Evolutionary conservation across 2,797 vertebrate species (phyloP).

Genomic region (Rhynchonycteris naso): DNA sequence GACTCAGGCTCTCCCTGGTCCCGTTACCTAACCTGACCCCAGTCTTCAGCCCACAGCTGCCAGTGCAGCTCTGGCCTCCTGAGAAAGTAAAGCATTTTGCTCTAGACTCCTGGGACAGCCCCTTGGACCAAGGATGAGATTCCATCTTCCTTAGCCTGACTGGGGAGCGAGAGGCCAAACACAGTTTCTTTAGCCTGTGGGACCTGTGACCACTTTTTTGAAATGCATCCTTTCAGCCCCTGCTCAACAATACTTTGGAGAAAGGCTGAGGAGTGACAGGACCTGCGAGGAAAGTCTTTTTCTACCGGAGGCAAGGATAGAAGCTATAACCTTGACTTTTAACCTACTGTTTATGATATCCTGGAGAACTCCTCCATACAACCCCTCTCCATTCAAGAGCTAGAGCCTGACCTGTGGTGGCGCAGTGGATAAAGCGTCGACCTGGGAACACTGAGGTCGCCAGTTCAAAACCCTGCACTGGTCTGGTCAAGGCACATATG

Average conservation of each 20-base stretch:
- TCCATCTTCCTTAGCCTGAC: neutral
- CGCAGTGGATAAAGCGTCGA: too few species aligned
- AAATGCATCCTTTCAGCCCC: neutral
- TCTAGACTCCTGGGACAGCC: neutral
- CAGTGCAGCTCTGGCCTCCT: neutral
- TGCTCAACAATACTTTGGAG: neutral
- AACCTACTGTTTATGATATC: neutral
- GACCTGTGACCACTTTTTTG: neutral
- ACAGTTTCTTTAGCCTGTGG: neutral
- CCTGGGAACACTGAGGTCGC: too few species aligned
- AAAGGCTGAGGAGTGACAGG: neutral
- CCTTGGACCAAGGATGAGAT: neutral
- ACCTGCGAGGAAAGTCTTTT: neutral
- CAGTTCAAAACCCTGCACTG: too few species aligned
- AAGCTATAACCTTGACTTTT: neutral
- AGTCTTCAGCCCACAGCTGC: neutral
- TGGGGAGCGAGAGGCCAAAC: accelerated
- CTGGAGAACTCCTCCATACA: neutral
- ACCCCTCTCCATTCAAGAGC: neutral
- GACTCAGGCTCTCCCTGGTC: neutral
- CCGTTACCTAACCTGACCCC: neutral
- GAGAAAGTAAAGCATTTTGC: neutral
- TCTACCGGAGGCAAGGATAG: neutral
- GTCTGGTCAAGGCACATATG: too few species aligned
- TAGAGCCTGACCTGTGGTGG: too few species aligned